Base-by-base conservation (phyloP, 2,797 vertebrate genomes). In the Sorex maritimensis region DNA sequence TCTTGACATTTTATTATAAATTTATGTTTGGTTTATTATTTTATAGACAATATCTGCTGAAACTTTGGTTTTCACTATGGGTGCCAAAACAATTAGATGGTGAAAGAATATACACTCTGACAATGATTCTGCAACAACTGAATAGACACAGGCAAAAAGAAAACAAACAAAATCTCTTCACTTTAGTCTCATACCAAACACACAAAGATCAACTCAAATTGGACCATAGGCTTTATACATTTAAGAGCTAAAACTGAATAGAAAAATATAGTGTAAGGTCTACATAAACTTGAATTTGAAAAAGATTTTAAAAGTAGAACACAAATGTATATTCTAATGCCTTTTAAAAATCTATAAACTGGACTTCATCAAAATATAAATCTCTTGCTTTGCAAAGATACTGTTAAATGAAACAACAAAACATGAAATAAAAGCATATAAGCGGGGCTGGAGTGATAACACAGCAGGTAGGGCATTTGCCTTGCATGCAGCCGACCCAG, bases 41-140 rank as follows among this genome's bases (percentile, higher is more conserved):
- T 55, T 14, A 55, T 55, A 55, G 12, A 14, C 13, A 44, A 44
- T 44, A 44, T 44, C 41, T 7, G 13, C 52, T 14, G 14, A 55
- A 55, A 55, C 52, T 55, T 49, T 34, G 28, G 79, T 65, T 92
- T 81, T 68, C 26, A 30, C 55, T 23, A 72, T 78, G 28, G 6
- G 3, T 79, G 34, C 28, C 19, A 79, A 80, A 90, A 28, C 12
- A 90, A 52, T 49, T 81, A 49, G 46, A 5, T 49, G 5, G 52
- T 55, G 6, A 86, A 90, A 91, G 34, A 67, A 49, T 74, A 68
- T 38, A 26, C 24, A 81, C 58, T 86, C 44, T 10, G 81, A 74
- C 28, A 67, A 67, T 85, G 3, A 46, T 81, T 6, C 5, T 85
- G 28, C 12, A 67, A 24, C 15, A 86, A 86, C 5, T 72, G n/a